Evolutionary conservation across 1,140 invertebrate genomes (phyloP).

Genomic region (Diorhabda elongata): DNA sequence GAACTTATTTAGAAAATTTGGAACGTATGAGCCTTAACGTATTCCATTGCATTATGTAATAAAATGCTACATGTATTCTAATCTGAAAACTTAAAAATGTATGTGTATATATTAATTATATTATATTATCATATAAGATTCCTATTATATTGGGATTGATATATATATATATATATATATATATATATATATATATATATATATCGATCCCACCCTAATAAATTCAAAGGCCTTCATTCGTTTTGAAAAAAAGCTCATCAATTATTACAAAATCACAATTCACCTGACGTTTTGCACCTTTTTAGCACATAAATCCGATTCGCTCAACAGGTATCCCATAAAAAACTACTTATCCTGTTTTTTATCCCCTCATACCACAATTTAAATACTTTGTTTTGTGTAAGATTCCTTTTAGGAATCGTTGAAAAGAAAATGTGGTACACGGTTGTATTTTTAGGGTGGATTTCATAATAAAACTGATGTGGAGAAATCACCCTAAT

Average conservation of each 20-base stretch:
- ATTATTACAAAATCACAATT: conserved; percentile 9
- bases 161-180: no score
- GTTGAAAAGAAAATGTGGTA: conserved; percentile 10
- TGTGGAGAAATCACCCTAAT: conserved; percentile 15
- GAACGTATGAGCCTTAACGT: no score
- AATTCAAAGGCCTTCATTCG: not conserved
- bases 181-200: no score
- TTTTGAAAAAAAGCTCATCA: conserved; percentile 8
- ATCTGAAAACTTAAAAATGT: no score
- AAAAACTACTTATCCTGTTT: conserved; percentile 11
- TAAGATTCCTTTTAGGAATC: not conserved
- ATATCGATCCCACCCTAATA: not conserved
- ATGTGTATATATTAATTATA: no score
- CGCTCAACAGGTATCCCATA: conserved; percentile 16
- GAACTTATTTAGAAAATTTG: no score
- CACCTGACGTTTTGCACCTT: conserved; percentile 17
- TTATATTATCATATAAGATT: no score
- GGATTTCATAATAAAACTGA: conserved; percentile 12
- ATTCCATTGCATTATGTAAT: no score
- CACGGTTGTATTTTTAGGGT: conserved; percentile 13
- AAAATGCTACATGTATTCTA: no score
- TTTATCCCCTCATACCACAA: conserved; percentile 1
- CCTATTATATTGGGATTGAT: no score
- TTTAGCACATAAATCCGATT: conserved; percentile 14
- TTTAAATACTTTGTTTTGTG: not conserved